Evolutionary conservation across 2,797 vertebrate species (phyloP).

Genomic region (Galagoides demidoff): DNA sequence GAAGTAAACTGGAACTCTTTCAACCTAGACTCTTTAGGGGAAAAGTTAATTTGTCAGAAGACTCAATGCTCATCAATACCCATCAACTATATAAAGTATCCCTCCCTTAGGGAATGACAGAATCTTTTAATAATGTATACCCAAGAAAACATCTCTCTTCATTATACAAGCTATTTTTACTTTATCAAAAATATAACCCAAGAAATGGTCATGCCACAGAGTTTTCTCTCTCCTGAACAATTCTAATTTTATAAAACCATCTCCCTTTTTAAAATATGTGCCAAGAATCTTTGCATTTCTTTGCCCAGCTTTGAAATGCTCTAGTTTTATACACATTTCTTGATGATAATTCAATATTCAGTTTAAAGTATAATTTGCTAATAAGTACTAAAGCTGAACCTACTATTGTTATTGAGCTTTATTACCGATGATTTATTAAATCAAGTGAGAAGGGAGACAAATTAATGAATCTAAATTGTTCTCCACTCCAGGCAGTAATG

Average conservation of each 20-base stretch:
- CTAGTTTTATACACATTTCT: conserved; percentile 56
- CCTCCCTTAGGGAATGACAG: not conserved
- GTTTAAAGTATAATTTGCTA: conserved; percentile 76
- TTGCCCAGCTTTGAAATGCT: conserved; percentile 58
- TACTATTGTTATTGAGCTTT: conserved; percentile 76
- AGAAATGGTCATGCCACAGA: not conserved
- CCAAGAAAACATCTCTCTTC: not conserved
- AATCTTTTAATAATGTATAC: not conserved
- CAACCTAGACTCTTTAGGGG: not conserved
- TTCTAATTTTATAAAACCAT: not conserved
- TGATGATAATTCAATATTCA: conserved; percentile 75
- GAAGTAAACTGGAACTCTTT: conserved; percentile 10
- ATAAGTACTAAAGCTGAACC: conserved; percentile 69
- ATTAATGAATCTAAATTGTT: conserved; percentile 77
- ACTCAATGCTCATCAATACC: not conserved
- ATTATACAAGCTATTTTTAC: conserved; percentile 7
- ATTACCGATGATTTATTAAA: conserved; percentile 73
- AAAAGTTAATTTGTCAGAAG: conserved; percentile 25
- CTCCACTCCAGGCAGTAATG: conserved; percentile 50
- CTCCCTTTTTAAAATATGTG: not conserved
- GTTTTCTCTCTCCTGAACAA: not conserved
- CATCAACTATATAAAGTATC: not conserved
- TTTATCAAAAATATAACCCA: not conserved
- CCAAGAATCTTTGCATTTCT: conserved; percentile 30
- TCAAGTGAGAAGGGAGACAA: conserved; percentile 78